Evolutionary conservation across 2,888 invertebrate species (phyloP), one percentile per base, ranked within the genome.

Genomic region (Anthrax anthrax): DNA sequence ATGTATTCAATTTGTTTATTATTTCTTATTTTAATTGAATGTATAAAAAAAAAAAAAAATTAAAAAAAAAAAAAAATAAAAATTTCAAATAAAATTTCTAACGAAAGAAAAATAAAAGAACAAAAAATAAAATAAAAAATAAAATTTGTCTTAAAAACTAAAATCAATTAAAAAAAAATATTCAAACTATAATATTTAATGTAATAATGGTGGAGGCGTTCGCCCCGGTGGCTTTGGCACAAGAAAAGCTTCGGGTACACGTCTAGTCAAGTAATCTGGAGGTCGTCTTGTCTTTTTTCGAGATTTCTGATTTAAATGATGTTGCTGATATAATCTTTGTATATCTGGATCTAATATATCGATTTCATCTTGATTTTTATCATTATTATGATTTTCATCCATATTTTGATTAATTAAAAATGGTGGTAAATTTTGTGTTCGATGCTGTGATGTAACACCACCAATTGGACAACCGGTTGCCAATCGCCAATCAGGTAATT

Each of bases 401-500:
- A 53, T 52, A 39, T 56, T 55, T 3, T 32, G 12, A 32, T 32
- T 32, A 12, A 32, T 12, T 32, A 32, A 32, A 32, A 32, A 32
- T 32, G 37, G 16, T 46, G 37, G 29, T 39, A 58, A 56, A 37
- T 56, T 58, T 17, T 51, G 50, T 9, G 46, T 45, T 27, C 12
- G 8, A 19, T 42, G 10, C 13, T 36, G 36, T 36, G 18, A 17
- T 36, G 41, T 47, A 42, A 37, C 32, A 39, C 37, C 59, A 63
- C 57, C 70, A 68, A 59, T 44, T 32, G 74, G 75, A 60, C 87
- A 88, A 60, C 76, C 77, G 43, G 81, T 80, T 16, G 74, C 72
- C 42, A 72, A 71, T 50, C 80, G 74, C 90, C 90, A 91, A 53
- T 80, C 75, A 1, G 71, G 71, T 42, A 86, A 70, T 50, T 75